Conservation (phyloP, 1,140 invertebrate species). For the Bemisia tabaci region DNA sequence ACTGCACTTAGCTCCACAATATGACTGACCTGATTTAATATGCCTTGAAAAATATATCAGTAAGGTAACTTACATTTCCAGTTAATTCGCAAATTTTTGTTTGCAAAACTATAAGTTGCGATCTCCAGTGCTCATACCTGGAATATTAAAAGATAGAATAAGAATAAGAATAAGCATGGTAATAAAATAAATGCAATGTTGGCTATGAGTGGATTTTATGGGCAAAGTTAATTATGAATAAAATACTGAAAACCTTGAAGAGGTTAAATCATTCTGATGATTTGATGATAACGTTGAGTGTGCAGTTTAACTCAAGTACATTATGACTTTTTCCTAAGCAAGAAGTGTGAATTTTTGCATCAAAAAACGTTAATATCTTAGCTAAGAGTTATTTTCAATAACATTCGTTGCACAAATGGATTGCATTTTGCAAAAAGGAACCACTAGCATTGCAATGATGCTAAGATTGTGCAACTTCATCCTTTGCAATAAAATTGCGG, state of each 20-base stretch:
- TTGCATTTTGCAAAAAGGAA: too few relatives aligned
- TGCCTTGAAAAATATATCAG: neutral
- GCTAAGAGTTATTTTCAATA: too few relatives aligned
- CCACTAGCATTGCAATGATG: too few relatives aligned
- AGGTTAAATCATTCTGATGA: neutral
- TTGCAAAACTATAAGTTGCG: constrained; percentile 40
- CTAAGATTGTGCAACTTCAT: too few relatives aligned
- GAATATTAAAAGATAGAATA: neutral
- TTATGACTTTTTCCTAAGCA: too few relatives aligned
- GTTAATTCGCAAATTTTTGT: constrained; percentile 41
- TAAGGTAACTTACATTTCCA: constrained; percentile 33
- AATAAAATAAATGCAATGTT: constrained; percentile 1
- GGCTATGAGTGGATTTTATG: neutral
- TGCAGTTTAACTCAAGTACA: too few relatives aligned
- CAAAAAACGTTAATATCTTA: too few relatives aligned
- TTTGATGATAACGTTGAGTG: too few relatives aligned
- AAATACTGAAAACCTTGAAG: neutral
- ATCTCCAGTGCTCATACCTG: constrained; percentile 45
- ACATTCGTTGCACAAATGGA: too few relatives aligned
- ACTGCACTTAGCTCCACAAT: too few relatives aligned
- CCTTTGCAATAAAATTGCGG: too few relatives aligned
- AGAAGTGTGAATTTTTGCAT: too few relatives aligned
- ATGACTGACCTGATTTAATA: neutral
- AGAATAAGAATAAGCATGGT: neutral
- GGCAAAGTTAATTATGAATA: neutral